Evolutionary conservation across 2,797 vertebrate species (phyloP), one percentile per base, ranked within the genome.

Genomic region (Lemur catta): DNA sequence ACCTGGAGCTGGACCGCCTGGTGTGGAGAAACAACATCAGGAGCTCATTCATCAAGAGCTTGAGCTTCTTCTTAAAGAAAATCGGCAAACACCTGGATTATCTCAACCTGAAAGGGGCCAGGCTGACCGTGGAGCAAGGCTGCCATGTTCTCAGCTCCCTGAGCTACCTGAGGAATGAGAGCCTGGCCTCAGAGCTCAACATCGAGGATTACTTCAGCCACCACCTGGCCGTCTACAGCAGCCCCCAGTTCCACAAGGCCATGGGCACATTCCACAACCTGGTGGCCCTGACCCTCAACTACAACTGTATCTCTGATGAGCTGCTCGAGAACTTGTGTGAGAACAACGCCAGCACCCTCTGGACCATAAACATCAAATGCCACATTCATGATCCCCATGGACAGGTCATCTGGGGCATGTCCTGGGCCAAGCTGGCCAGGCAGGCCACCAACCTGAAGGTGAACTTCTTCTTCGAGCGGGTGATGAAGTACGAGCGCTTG

Each of bases 301-400:
- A 99, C 94, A 98, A 98, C 84, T 99, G 98, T 41, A 69, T 99
- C 94, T 99, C 98, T 0, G 98, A 99, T 5, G 98, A 98, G 85
- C 96, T 99, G 93, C 98, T 99, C 0, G 93, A 97, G 35, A 97
- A 94, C n/a, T 84, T 99, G 94, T 72, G 67, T 6, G 97, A 98
- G 59, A 97, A 96, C 82, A 98, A 93, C 0, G 92, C 91, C 67
- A 85, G 89, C 12, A 97, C 97, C 52, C 97, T 99, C 63, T 63
- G 97, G 89, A 98, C 91, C 41, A 94, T 99, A 46, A 98, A 98
- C 74, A 98, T 99, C 97, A 97, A 98, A 48, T 99, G 98, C 84
- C 97, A 97, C 91, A 46, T 95, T n/a, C 96, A 95, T 5, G 98
- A 99, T 86, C 98, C 98, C 46, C 98, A 98, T 0, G 91, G 75